Evolutionary conservation across 2,888 invertebrate genomes (phyloP).

Genomic region (Apocheima hispidaria): DNA sequence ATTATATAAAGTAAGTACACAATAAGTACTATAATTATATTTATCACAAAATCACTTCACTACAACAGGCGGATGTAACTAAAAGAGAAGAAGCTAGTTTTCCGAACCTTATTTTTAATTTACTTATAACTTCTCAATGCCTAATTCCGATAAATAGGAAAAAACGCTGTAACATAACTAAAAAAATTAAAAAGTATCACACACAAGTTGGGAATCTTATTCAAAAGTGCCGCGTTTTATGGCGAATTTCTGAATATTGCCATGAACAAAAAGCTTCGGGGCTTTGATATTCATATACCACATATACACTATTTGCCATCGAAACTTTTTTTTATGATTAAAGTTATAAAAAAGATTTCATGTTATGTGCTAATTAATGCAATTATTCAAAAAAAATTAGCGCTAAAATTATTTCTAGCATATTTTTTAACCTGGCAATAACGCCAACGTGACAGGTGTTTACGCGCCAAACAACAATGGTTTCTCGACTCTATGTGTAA

Average conservation of each 20-base stretch:
- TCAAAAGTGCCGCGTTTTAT: conserved; percentile 9
- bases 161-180: too few relatives aligned
- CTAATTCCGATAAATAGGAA: too few relatives aligned
- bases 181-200: too few relatives aligned
- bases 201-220: conserved; percentile 13
- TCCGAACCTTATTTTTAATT: too few relatives aligned
- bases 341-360: not conserved
- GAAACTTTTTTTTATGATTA: not conserved
- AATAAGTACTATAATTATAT: too few relatives aligned
- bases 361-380: not conserved
- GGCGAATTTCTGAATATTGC: not conserved
- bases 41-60: too few relatives aligned
- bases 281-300: not conserved
- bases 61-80: too few relatives aligned
- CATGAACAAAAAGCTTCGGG: not conserved
- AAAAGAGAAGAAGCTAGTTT: too few relatives aligned
- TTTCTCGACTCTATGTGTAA: conserved; percentile 56
- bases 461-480: conserved; percentile 85
- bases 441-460: conserved; percentile 73
- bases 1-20: too few relatives aligned
- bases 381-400: not conserved
- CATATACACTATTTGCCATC: too few relatives aligned
- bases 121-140: too few relatives aligned
- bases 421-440: conserved; percentile 20
- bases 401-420: not conserved